Base-by-base conservation (phyloP, 2,888 invertebrate genomes). In the Limenitis camilla region DNA sequence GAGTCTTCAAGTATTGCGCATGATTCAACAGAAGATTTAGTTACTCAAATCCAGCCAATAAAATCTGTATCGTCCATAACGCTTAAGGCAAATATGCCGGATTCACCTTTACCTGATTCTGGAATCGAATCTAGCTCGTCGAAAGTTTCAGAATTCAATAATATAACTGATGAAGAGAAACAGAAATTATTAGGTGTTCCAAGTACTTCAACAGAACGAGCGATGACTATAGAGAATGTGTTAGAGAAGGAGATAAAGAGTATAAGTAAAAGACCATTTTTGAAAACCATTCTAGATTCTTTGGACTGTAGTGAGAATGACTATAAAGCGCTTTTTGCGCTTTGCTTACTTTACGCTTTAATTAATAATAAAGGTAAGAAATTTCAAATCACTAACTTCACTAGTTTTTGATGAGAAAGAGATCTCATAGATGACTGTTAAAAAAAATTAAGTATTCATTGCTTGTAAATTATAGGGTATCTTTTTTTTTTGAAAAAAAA, bases 81-180 rank as follows among this genome's bases (percentile, higher is more conserved):
- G 2, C 58, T 68, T 0, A 80, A 78, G 55, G 68, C 74, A n/a
- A 85, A 83, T 56, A 80, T 87, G 76, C 88, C 88, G 0, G 88
- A 88, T 66, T 88, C 88, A 0, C 88, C 88, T 0, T 58, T 88
- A 43, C 87, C 87, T 0, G 86, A 88, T 65, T 84, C 84, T 1
- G 88, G 84, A 1, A 69, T 81, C 1, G 88, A 87, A 45, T 81
- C 81, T 0, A 72, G 69, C 58, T 75, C 81, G 1, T 79, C 84
- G 0, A 85, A 84, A 68, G 64, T 65, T 0, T 68, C 82, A 0
- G 90, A 89, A 66, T 80, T 91, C 53, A 85, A 91, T 47, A 97
- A 96, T 77, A 94, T 96, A 19, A 97, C 97, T 0, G 97, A 97
- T 69, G 97, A 98, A 74, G 97, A 98, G 71, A 98, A 98, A 69